Evolutionary conservation across 2,797 vertebrate species (phyloP), one percentile per base, ranked within the genome.

Genomic region (Limosa lapponica): DNA sequence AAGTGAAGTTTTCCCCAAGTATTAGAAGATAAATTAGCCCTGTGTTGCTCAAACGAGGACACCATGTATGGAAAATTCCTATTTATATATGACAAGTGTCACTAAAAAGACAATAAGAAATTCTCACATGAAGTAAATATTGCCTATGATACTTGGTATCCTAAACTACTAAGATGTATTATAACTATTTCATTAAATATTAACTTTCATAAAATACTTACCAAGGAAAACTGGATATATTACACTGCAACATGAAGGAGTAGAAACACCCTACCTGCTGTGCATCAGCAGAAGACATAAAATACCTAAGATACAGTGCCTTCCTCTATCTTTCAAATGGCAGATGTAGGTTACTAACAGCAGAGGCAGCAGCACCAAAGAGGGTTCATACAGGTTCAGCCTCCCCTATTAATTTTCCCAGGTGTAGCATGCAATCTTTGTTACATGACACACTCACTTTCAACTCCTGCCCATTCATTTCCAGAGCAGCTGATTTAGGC

Each of bases 351-450:
- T 57, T 82, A 58, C 11, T 17, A 41, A 64, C 25, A 66, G 48
- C 32, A 74, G 44, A 41, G 36, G 11, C 2, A 2, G 22, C 4
- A 10, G 23, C 52, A 85, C 17, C 25, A 58, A 34, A 54, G 25
- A 36, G 3, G 15, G 13, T 6, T 86, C 41, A 43, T 8, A 30
- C 11, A 62, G 17, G 13, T 59, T 46, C 36, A 73, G 36, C 36
- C 27, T 57, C 19, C 11, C 58, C 28, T 19, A 23, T 17, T 30
- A 54, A 18, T 49, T 55, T 13, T 66, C 49, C 16, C 32, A 81
- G 43, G 43, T 28, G n/a, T 0, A 61, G 16, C 11, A 43, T 2
- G 4, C 19, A 39, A n/a, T n/a, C 28, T 72, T 59, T 28, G 13
- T 41, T 48, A 34, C 3, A 7, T 15, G 37, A 44, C 43, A 65